Conservation (phyloP, 2,113 vertebrate species). For the Sciurus niger region DNA sequence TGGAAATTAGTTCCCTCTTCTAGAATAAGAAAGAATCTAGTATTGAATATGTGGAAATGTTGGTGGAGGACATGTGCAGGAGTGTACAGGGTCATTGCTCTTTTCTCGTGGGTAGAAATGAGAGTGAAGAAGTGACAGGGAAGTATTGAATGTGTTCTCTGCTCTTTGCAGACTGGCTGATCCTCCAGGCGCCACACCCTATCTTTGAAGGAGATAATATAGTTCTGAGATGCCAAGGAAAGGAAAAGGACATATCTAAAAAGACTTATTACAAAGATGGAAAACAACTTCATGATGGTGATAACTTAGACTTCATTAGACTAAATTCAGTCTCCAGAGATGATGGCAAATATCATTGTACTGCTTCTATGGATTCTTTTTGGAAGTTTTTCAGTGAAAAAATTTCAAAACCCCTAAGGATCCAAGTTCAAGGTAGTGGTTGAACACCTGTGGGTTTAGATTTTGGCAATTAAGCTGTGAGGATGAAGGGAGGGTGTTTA, state of each 20-base stretch:
- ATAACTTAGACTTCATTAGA: rapidly evolving
- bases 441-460: neutral
- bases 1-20: neutral
- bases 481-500: neutral
- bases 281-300: rapidly evolving
- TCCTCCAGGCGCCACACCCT: slow-evolving; percentile 44
- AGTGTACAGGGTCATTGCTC: neutral
- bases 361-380: rapidly evolving
- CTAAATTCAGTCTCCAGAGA: neutral
- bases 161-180: slow-evolving; percentile 11
- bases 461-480: neutral
- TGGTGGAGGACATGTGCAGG: neutral
- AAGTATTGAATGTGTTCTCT: neutral
- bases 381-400: rapidly evolving
- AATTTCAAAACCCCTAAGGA: neutral
- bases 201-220: slow-evolving; percentile 62
- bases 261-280: neutral
- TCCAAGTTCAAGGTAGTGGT: slow-evolving; percentile 69
- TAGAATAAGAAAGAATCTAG: neutral
- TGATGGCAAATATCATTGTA: neutral
- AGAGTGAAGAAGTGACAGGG: neutral
- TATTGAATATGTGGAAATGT: too few species aligned
- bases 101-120: neutral
- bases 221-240: neutral
- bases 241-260: rapidly evolving